Base-by-base conservation (phyloP, 2,113 vertebrate genomes). In the Sapajus apella region DNA sequence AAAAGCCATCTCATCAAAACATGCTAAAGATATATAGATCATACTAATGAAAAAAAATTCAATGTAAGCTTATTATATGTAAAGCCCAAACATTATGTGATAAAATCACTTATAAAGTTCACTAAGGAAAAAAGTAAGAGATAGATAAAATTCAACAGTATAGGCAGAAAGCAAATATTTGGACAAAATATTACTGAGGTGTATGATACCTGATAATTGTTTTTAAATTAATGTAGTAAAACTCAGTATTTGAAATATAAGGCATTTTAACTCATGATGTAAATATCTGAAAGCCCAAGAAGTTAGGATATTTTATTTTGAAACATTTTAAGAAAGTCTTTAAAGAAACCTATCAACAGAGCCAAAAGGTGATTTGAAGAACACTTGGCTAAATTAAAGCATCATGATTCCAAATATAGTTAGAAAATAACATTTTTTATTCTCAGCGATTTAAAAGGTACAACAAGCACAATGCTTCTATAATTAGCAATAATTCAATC, bases 381-480 rank as follows among this genome's bases (percentile, higher is more conserved):
- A 23, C 70, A 81, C 8, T 52, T 92, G 25, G 32, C 47, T 56
- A 97, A 43, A 2, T 79, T n/a, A 87, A 80, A 6, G 13, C 25
- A 70, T 64, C 14, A 58, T 70, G 43, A 82, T 6, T 55, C 8
- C n/a, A 97, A 92, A 96, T n/a, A 2, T 25, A 86, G 12, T 55
- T 23, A 50, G 27, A 91, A 97, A 95, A 90, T 56, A 58, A 30
- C 35, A n/a, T 37, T 83, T 93, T 61, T 58, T 56, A 72, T 25
- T 6, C 35, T 75, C 88, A 95, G 86, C 43, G 45, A 91, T 81
- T 81, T 76, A 83, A 94, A 92, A 92, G 72, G 23, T 87, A 8
- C 52, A 87, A 45, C 56, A 92, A 90, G n/a, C 56, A 73, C n/a
- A 92, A 75, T 64, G 9, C 16, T 12, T 76, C 17, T 58, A n/a